Percentiles rank a stretch among this genome's conserved stretches.
Conservation (phyloP, 2,888 invertebrate genomes). For the Gnatocerus cornutus region DNA sequence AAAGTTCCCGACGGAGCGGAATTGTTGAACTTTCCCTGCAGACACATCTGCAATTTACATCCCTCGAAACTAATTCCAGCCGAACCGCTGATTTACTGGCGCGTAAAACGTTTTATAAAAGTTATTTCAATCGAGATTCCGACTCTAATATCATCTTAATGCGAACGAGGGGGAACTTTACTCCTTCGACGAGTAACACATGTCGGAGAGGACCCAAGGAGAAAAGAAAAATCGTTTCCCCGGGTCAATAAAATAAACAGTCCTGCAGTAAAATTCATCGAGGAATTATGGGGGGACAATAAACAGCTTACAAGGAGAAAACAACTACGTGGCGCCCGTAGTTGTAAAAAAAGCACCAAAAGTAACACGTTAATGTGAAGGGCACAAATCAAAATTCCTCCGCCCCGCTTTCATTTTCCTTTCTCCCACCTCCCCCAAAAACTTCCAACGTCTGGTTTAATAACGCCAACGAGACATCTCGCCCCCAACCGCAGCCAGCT, state of each 20-base stretch:
- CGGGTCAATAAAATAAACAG: constrained; percentile 2
- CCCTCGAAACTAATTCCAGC: constrained; percentile 63
- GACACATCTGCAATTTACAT: constrained; percentile 64
- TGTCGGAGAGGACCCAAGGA: constrained; percentile 52
- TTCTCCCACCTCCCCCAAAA: constrained; percentile 6
- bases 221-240: constrained; percentile 17
- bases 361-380: no score
- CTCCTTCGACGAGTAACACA: constrained; percentile 59
- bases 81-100: constrained; percentile 61
- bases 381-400: neutral
- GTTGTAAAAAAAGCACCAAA: no score
- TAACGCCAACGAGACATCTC: constrained; percentile 60
- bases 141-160: constrained; percentile 63
- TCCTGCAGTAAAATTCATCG: no score
- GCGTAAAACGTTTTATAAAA: constrained; percentile 63
- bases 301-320: no score
- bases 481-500: constrained; percentile 63
- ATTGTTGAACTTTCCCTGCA: constrained; percentile 49
- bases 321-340: no score
- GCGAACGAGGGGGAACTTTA: constrained; percentile 50
- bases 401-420: neutral
- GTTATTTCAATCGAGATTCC: constrained; percentile 64
- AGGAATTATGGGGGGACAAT: no score
- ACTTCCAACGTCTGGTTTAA: constrained; percentile 56
- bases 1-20: constrained; percentile 41